Evolutionary conservation across 2,113 vertebrate species (phyloP), one percentile per base, ranked within the genome.

Genomic region (Psittacus erithacus): DNA sequence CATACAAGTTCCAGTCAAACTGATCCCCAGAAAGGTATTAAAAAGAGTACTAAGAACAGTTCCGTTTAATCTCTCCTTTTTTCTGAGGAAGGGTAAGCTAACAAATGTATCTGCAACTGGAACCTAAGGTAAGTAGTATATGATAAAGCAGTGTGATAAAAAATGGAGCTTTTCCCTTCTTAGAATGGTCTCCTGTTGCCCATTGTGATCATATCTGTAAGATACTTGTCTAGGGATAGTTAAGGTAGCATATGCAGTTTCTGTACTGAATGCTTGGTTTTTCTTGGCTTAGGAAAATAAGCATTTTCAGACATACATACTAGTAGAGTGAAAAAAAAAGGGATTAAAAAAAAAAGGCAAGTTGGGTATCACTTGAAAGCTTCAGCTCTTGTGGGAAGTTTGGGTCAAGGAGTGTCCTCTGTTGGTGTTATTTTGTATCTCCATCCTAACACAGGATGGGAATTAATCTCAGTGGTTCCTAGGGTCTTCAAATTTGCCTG

Each of bases 261-360:
- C 22, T 47, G 5, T 27, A 19, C 14, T 20, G 14, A 35, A 10
- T 31, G 15, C 60, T 74, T 75, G 25, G 12, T 8, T 74, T 70
- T 83, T 33, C 19, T n/a, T 83, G 57, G 64, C 28, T 73, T 69
- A 73, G 52, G 33, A 41, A 63, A 82, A 57, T 31, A 14, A 0
- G 3, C 6, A 6, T 62, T 23, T 55, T 53, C 19, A 43, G 70
- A 27, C 4, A 29, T 10, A 28, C 0, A 17, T 35, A 13, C 29
- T 50, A 71, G 31, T 9, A 14, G 27, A 29, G 12, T 47, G 17
- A 38, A 60, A 60, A 43, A 59, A 43, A n/a, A n/a, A 28, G 6
- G 12, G 2, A 3, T 1, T 1, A 2, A 3, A 8, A 3, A 8
- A 22, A 20, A 27, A 25, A 10, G 28, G n/a, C 63, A 73, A 65